Conservation (phyloP, 2,113 vertebrate species). For the Glaucomys volans region DNA sequence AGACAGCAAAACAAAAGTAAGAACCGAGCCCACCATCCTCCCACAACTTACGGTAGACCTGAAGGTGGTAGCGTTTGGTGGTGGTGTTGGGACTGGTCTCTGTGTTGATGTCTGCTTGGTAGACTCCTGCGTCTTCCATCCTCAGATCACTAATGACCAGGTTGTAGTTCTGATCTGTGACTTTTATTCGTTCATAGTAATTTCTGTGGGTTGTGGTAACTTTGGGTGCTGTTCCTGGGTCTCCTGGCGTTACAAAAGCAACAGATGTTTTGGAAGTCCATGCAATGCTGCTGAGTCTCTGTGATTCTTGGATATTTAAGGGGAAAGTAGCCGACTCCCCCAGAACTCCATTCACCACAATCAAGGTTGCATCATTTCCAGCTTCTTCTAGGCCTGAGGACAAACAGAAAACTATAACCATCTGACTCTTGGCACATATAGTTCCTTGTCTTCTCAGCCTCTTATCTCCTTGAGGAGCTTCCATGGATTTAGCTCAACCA, state of each 20-base stretch:
- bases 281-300: conserved; percentile 9
- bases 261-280: conserved; percentile 66
- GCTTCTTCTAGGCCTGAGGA: conserved; percentile 62
- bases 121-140: conserved; percentile 70
- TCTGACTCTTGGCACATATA: background rate
- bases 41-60: conserved; percentile 76
- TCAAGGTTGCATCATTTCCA: background rate
- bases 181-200: conserved; percentile 64
- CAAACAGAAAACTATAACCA: conserved; percentile 4
- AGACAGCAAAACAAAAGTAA: conserved; percentile 17
- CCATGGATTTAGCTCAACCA: background rate
- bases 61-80: conserved; percentile 52
- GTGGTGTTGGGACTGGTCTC: rapidly evolving
- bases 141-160: conserved; percentile 65
- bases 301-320: background rate
- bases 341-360: conserved; percentile 46
- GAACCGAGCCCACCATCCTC: background rate
- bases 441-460: background rate
- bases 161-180: conserved; percentile 40
- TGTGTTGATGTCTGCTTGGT: conserved; percentile 67
- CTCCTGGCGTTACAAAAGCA: background rate
- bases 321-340: conserved; percentile 68
- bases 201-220: conserved; percentile 43
- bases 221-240: rapidly evolving
- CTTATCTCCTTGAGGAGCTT: background rate